Percentiles rank a stretch among this genome's conserved stretches.
These are phyloP conservation scores for Leptopilina boulardi DNA, from an alignment of 1,140 invertebrate genomes.

Conservation along the genomic window DNA sequence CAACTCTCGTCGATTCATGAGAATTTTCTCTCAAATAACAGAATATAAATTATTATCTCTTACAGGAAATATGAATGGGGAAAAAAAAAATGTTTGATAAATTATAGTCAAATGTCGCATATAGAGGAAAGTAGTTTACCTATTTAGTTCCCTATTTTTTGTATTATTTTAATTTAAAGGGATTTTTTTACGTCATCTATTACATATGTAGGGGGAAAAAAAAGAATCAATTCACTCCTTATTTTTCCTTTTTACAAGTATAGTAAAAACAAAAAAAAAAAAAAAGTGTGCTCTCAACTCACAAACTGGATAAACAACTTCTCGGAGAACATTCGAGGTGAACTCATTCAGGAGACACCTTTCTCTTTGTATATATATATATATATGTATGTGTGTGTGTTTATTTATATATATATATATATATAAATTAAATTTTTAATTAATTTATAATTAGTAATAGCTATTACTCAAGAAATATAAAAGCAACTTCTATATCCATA, in stretches of 20 bases:
- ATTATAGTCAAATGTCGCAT: too few species aligned
- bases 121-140: conserved; percentile 66
- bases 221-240: background rate
- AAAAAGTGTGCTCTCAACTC: background rate
- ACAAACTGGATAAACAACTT: conserved; percentile 3
- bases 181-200: conserved; percentile 12
- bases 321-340: conserved; percentile 12
- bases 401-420: too few species aligned
- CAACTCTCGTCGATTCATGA: background rate
- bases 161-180: background rate
- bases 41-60: too few species aligned
- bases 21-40: background rate
- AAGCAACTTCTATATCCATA: too few species aligned
- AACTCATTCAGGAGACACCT: conserved; percentile 9
- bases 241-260: background rate
- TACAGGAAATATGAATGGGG: too few species aligned
- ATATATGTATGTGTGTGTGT: too few species aligned
- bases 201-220: background rate
- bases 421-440: background rate
- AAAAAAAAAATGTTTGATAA: too few species aligned
- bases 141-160: conserved; percentile 51
- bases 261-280: conserved; percentile 3
- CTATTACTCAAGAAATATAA: too few species aligned
- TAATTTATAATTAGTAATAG: background rate
- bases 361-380: conserved; percentile 3